Conservation (phyloP, 2,797 vertebrate species). For the Intellagama lesueurii region DNA sequence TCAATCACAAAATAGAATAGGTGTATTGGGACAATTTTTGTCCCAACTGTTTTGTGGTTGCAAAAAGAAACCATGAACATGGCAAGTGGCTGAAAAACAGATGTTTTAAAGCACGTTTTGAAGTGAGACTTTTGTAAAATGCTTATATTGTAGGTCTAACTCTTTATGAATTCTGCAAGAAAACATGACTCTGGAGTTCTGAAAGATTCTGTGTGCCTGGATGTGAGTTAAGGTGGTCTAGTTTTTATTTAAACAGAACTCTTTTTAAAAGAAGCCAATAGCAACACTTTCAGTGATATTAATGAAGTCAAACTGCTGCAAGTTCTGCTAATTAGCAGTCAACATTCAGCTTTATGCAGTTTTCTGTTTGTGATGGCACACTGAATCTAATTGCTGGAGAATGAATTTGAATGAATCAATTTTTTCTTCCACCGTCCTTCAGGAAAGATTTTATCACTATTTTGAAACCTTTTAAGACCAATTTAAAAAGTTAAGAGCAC, state of each 20-base stretch:
- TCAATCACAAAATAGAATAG: too few species aligned
- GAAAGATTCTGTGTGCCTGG: too few species aligned
- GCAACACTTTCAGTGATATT: not conserved
- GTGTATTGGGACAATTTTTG: too few species aligned
- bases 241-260: not conserved
- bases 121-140: too few species aligned
- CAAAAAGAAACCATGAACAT: too few species aligned
- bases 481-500: not conserved
- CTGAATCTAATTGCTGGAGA: not conserved
- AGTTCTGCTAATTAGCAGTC: not conserved
- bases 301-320: not conserved
- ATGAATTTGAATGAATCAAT: not conserved
- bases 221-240: conserved; percentile 4
- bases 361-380: not conserved
- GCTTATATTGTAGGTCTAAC: too few species aligned
- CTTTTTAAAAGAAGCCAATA: not conserved
- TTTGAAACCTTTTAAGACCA: not conserved
- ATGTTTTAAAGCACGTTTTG: too few species aligned
- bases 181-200: too few species aligned
- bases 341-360: not conserved
- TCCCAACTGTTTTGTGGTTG: too few species aligned
- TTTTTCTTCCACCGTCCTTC: not conserved
- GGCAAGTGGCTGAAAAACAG: too few species aligned
- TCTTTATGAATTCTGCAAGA: too few species aligned
- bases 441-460: not conserved